These are phyloP conservation scores for Latheticus oryzae DNA, from an alignment of 2,888 invertebrate species.

Conservation along the genomic window DNA sequence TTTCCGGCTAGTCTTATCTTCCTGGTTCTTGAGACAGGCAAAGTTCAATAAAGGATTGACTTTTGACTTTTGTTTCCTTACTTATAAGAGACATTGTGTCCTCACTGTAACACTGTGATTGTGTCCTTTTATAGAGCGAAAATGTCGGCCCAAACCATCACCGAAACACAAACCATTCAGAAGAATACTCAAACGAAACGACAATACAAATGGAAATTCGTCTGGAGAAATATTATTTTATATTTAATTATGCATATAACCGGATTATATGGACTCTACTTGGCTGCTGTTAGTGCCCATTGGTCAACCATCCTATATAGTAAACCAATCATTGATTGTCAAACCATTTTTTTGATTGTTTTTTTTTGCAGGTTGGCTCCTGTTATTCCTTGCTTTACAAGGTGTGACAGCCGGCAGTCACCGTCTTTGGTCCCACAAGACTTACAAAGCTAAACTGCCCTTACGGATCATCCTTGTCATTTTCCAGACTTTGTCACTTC, in stretches of 20 bases:
- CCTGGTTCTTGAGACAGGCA: too few relatives aligned
- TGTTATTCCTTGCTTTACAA: slow-evolving; percentile 11
- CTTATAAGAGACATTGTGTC: background rate
- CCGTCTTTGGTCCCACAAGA: slow-evolving; percentile 24
- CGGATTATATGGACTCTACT: slow-evolving; percentile 22
- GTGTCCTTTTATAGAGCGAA: slow-evolving; percentile 2
- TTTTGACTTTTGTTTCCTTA: background rate
- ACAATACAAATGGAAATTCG: slow-evolving; percentile 20
- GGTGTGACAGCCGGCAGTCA: slow-evolving; percentile 28
- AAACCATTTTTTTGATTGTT: background rate
- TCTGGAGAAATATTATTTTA: slow-evolving; percentile 28
- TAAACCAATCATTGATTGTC: background rate
- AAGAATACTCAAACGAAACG: background rate
- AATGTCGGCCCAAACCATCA: slow-evolving; percentile 17
- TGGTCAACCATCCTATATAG: slow-evolving; percentile 19
- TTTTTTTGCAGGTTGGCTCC: slow-evolving; percentile 26
- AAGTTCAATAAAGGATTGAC: slow-evolving; percentile 1
- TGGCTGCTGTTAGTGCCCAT: slow-evolving; percentile 14
- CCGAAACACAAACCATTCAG: slow-evolving; percentile 8
- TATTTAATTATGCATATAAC: slow-evolving; percentile 24
- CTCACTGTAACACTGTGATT: background rate
- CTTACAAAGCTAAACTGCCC: slow-evolving; percentile 25
- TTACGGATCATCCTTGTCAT: slow-evolving; percentile 14
- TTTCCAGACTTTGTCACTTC: slow-evolving; percentile 23
- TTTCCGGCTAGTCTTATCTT: too few relatives aligned